These are phyloP conservation scores for Ascaphus truei DNA, from an alignment of 2,113 vertebrate genomes.

Conservation along the genomic window DNA sequence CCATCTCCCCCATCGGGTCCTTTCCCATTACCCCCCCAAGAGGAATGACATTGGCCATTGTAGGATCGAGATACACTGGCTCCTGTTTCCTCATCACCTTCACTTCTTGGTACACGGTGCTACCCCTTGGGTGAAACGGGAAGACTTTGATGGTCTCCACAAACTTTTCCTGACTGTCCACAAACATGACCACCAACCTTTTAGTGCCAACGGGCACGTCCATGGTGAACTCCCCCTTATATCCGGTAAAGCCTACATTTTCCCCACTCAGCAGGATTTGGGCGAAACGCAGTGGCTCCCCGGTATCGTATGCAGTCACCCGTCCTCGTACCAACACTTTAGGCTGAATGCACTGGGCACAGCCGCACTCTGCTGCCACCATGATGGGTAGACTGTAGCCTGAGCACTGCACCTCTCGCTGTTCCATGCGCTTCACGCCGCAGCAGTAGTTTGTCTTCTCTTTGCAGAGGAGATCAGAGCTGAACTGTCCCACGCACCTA, in stretches of 20 bases:
- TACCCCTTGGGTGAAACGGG: conserved; percentile 81
- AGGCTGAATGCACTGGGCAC: conserved; percentile 74
- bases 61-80: conserved; percentile 69
- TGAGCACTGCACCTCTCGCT: conserved; percentile 66
- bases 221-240: conserved; percentile 87
- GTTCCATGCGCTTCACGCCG: conserved; percentile 71
- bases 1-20: conserved; percentile 76
- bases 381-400: conserved; percentile 74
- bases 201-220: conserved; percentile 71
- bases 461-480: conserved; percentile 66
- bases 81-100: conserved; percentile 80
- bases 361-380: conserved; percentile 78
- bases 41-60: conserved; percentile 65
- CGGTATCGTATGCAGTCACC: conserved; percentile 74
- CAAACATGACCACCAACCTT: conserved; percentile 82
- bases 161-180: conserved; percentile 73
- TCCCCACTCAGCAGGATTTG: conserved; percentile 77
- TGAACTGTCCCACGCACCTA: conserved; percentile 62
- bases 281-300: conserved; percentile 86
- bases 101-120: conserved; percentile 84
- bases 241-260: conserved; percentile 81
- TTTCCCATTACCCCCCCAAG: conserved; percentile 69
- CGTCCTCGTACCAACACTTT: conserved; percentile 77
- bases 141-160: conserved; percentile 84
- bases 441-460: conserved; percentile 68